Conservation (phyloP, 2,888 invertebrate genomes). For the Prostheceraeus crozeri region DNA sequence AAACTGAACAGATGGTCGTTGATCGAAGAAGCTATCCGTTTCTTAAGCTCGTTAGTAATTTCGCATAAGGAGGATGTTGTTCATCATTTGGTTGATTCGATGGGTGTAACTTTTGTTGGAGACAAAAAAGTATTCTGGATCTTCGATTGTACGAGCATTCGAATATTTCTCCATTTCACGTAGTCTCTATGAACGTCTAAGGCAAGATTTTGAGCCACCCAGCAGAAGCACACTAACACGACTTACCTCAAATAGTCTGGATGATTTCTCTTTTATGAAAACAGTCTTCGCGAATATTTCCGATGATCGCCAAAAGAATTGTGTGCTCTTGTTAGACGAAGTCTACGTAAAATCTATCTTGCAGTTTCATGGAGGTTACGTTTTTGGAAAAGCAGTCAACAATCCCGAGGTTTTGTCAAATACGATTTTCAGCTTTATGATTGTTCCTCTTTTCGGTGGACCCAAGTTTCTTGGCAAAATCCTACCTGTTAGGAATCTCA, state of each 20-base stretch:
- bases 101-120: constrained; percentile 6
- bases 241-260: too few relatives aligned
- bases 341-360: constrained; percentile 20
- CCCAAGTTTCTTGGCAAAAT: constrained; percentile 21
- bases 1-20: constrained; percentile 15
- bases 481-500: constrained; percentile 12
- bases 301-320: constrained; percentile 16
- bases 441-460: constrained; percentile 23
- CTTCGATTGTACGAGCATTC: constrained; percentile 1
- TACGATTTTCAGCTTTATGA: constrained; percentile 17
- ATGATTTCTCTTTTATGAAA: too few relatives aligned
- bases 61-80: constrained; percentile 18
- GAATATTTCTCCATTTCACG: constrained; percentile 17
- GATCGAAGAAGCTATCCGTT: constrained; percentile 22
- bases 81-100: constrained; percentile 14
- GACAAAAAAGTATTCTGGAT: not conserved
- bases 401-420: constrained; percentile 19
- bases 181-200: not conserved
- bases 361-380: constrained; percentile 15
- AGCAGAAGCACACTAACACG: too few relatives aligned
- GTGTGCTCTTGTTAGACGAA: constrained; percentile 15
- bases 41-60: constrained; percentile 21
- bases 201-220: constrained; percentile 12
- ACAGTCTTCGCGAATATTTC: too few relatives aligned
- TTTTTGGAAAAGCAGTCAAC: constrained; percentile 27